phyloP scores from a whole-genome alignment of 2,888 invertebrate genomes.

The Sepioteuthis lessoniana region DNA sequence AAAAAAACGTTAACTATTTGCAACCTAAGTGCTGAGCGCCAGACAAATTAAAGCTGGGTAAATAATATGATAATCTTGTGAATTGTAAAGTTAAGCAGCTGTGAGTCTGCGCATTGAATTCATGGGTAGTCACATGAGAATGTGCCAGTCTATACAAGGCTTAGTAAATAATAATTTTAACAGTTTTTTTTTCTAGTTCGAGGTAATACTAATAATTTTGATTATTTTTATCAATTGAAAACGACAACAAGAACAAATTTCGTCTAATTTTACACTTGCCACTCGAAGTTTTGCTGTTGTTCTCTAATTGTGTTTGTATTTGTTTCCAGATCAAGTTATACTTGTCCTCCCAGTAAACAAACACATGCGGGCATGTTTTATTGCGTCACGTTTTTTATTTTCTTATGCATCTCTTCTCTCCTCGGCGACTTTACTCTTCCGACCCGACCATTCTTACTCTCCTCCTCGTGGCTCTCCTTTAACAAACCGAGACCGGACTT shows the following conservation, averaged over 20 bases:
- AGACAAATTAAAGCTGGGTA: no score
- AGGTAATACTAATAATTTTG: no score
- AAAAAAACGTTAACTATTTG: no score
- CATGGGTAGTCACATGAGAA: no score
- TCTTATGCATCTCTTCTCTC: background rate
- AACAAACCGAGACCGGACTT: background rate
- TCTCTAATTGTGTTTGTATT: background rate
- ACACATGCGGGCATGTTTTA: background rate
- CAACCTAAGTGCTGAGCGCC: no score
- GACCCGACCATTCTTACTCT: background rate
- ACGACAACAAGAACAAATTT: background rate
- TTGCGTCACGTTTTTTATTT: background rate
- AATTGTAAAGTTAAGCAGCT: no score
- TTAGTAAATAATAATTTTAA: no score
- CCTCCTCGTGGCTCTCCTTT: background rate
- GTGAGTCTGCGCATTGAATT: no score
- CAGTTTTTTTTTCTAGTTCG: no score
- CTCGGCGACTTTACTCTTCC: background rate
- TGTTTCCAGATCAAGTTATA: background rate
- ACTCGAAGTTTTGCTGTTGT: background rate
- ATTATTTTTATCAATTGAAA: no score
- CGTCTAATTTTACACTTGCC: background rate
- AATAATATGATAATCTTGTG: no score
- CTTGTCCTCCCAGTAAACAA: slow-evolving; percentile 19
- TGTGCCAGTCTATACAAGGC: no score